Evolutionary conservation across 2,797 vertebrate species (phyloP), one percentile per base, ranked within the genome.

Genomic region (Sebastes trivittatus): DNA sequence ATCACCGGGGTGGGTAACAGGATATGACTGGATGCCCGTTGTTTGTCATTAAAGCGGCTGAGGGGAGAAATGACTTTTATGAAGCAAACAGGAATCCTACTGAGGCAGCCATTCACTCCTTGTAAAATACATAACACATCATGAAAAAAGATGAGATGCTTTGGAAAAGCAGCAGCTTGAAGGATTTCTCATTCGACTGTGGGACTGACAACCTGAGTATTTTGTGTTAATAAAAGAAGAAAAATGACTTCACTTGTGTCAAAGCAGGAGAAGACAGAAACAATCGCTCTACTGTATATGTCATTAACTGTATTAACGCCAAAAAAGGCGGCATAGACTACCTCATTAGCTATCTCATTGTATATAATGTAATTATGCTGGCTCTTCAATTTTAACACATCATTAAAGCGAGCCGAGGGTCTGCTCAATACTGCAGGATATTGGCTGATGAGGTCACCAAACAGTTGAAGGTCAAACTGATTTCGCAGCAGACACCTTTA

Each of bases 21-120:
- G 87, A 90, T 84, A 59, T 82, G 84, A 83, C 88, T 78, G 84
- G 80, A 66, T 85, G 59, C 80, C 80, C 73, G 87, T 83, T 91
- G 80, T 88, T 85, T 88, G 73, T 85, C 82, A 83, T 87, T 86
- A 88, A 89, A 84, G 72, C 2, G 16, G 18, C 60, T 29, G 72
- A 84, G 77, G 20, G 67, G 61, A 80, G 72, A 72, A 72, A 56
- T 7, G 7, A 70, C 73, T 91, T 90, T 85, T 70, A 81, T 71
- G 83, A 85, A 74, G 65, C 60, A 80, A 89, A 86, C 69, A 72
- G 68, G 46, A 72, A 58, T 81, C 77, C 75, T 63, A 60, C 86
- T 42, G 87, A 80, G 81, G 77, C 71, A 90, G 65, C 36, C 64
- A 23, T 84, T 70, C 54, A 56, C 63, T 74, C 32, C 49, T 73